Evolutionary conservation across 2,113 vertebrate genomes (phyloP).

Genomic region (Ibidorhyncha struthersii): DNA sequence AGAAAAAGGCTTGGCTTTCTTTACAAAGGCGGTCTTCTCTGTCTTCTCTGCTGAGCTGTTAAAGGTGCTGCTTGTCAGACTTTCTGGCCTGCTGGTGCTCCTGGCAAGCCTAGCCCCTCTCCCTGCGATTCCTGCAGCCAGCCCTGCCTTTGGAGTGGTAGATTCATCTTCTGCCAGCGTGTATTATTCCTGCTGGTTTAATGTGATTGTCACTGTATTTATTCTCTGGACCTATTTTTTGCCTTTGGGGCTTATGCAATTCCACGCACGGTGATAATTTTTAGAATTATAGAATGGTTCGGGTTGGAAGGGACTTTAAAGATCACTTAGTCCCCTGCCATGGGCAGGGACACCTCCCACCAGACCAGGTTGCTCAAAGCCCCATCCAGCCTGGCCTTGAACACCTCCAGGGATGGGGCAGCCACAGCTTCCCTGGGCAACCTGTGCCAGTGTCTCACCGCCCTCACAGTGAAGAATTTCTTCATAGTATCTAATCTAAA

Average conservation of each 20-base stretch:
- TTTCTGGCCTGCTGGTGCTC: neutral
- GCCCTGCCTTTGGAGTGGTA: neutral
- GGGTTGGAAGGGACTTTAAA: neutral
- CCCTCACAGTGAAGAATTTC: neutral
- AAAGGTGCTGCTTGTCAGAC: neutral
- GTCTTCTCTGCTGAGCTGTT: neutral
- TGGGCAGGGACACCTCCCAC: neutral
- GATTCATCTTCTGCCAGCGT: neutral
- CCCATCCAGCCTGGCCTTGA: neutral
- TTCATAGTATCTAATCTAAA: neutral
- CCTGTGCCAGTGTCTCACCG: neutral
- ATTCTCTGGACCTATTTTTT: neutral
- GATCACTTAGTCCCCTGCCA: neutral
- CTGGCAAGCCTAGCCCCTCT: neutral
- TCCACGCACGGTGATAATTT: fast-evolving
- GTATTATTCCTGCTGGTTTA: fast-evolving
- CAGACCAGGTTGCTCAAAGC: neutral
- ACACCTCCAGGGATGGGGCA: neutral
- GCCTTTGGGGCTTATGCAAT: fast-evolving
- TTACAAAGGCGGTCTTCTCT: neutral
- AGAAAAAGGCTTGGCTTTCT: neutral
- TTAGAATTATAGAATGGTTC: neutral
- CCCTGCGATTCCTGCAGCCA: neutral
- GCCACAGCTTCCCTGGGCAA: neutral
- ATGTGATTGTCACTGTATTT: fast-evolving